Evolutionary conservation across 1,140 invertebrate genomes (phyloP).

Genomic region (Paraescarpia echinospica): DNA sequence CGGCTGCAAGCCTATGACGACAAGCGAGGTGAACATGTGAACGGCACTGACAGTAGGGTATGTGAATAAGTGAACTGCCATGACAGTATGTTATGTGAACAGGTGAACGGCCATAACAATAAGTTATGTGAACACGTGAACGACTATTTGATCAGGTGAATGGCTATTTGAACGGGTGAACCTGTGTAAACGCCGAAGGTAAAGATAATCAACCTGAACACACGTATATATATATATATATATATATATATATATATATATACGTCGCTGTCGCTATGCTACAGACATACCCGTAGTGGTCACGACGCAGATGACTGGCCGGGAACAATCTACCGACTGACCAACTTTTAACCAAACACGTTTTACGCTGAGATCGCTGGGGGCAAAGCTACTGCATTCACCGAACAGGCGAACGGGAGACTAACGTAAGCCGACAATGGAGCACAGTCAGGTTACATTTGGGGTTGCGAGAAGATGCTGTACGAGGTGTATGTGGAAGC

Average conservation of each 20-base stretch:
- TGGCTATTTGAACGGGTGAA: no score
- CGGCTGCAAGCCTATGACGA: neutral
- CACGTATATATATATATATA: no score
- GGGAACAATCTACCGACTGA: neutral
- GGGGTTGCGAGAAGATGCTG: neutral
- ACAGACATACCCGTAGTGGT: neutral
- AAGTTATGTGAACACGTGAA: no score
- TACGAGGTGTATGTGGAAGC: no score
- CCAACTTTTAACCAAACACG: neutral
- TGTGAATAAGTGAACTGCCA: no score
- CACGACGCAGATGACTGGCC: neutral
- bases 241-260: no score
- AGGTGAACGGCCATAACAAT: no score
- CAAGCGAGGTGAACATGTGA: neutral
- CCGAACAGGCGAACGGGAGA: neutral
- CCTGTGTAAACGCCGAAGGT: no score
- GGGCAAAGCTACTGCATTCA: neutral
- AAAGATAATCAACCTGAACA: no score
- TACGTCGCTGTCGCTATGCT: neutral
- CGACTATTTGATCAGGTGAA: no score
- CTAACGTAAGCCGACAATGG: neutral
- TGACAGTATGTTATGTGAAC: no score
- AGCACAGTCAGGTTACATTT: neutral
- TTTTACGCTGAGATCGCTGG: neutral
- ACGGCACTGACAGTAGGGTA: neutral